These are phyloP conservation scores for Platichthys flesus DNA, from an alignment of 2,113 vertebrate genomes.

Conservation along the genomic window DNA sequence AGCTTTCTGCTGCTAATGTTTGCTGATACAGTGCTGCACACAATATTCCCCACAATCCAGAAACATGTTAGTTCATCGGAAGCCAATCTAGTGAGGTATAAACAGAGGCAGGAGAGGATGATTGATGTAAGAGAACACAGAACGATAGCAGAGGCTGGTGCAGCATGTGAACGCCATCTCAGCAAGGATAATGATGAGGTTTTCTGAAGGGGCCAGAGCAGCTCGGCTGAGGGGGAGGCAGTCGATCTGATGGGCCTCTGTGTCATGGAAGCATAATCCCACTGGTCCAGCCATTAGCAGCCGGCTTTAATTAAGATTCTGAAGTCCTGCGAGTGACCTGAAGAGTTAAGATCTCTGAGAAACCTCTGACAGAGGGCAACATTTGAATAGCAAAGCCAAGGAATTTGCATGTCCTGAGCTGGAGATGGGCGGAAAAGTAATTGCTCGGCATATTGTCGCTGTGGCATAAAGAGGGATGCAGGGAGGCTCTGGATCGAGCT, in stretches of 20 bases:
- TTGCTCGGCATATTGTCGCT: slow-evolving; percentile 34
- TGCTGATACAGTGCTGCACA: neutral
- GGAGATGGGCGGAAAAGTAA: slow-evolving; percentile 35
- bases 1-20: slow-evolving; percentile 2
- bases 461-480: slow-evolving; percentile 22
- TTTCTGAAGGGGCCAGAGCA: slow-evolving; percentile 36
- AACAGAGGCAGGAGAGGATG: slow-evolving; percentile 12
- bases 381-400: slow-evolving; percentile 48
- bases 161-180: slow-evolving; percentile 49
- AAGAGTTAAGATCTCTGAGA: slow-evolving; percentile 44
- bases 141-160: slow-evolving; percentile 42
- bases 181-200: slow-evolving; percentile 51
- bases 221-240: slow-evolving; percentile 42
- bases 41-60: neutral
- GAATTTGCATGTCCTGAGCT: slow-evolving; percentile 34
- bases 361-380: slow-evolving; percentile 5
- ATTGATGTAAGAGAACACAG: neutral
- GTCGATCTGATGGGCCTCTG: slow-evolving; percentile 48
- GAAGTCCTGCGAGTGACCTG: slow-evolving; percentile 29
- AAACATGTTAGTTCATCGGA: neutral
- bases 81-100: slow-evolving; percentile 7
- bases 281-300: slow-evolving; percentile 50
- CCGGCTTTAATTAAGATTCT: slow-evolving; percentile 56
- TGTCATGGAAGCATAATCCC: slow-evolving; percentile 30
- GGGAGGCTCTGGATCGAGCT: slow-evolving; percentile 40